Base-by-base conservation (phyloP, 1,140 invertebrate species). In the Bombus picipes region DNA sequence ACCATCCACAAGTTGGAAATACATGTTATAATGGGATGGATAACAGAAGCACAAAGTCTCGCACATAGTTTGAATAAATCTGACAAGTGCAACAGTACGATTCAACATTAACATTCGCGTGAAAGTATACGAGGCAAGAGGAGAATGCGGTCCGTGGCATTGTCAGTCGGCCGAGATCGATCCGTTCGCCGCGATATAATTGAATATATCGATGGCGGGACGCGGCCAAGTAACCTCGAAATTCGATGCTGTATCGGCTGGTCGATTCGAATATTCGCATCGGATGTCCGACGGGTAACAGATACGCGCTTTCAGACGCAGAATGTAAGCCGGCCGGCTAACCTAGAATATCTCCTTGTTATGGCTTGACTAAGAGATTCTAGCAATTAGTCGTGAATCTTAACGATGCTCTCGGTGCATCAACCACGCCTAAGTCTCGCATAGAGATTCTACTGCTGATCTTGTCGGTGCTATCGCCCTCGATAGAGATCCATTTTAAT, bases 361-460 rank as follows among this genome's bases (percentile, higher is more conserved):
- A 82, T 53, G 53, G 66, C 80, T 34, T 83, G 81, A 86, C 81
- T 84, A 59, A 84, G 81, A 73, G 66, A 83, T 87, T 78, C 68
- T 53, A 76, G 85, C 85, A 83, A 87, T 87, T 87, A 87, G 74
- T 78, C 81, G 39, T 66, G 85, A 83, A 87, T 87, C 74, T 87
- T 87, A 87, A 87, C 75, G 85, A 84, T 62, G 66, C 68, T 39
- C 37, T n/a, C 59, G 62, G 72, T 62, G 28, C 41, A 78, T 78
- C 81, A 87, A 87, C 80, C 80, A 76, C 85, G 84, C 84, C 84
- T 85, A 83, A n/a, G 53, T n/a, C 13, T n/a, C 41, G 39, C 53
- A 53, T 4, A 28, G 18, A 53, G 74, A 86, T 62, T 47, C 43
- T 18, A 22, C 28, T 1, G 41, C 9, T 15, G 84, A 62, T 70